Base-by-base conservation (phyloP, 2,888 invertebrate genomes). In the Taphrorychus bicolor region DNA sequence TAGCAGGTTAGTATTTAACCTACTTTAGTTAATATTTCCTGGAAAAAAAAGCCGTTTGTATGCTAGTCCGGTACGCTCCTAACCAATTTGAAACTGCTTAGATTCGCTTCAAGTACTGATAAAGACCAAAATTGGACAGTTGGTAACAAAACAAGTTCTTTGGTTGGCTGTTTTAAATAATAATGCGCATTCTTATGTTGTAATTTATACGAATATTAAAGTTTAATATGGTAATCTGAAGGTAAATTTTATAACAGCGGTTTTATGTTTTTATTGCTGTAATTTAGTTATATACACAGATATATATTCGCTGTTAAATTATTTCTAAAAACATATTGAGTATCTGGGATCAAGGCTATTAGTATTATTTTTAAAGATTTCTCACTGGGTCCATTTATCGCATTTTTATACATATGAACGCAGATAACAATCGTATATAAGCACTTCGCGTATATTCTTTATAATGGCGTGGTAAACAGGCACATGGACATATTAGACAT, bases 81-180 rank as follows among this genome's bases (percentile, higher is more conserved):
- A 80, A 79, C 73, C 76, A 78, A 78, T 75, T 78, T 78, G 77
- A 75, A 79, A 77, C 74, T 75, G 76, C 70, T 76, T 76, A 76
- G 73, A 72, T 68, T 69, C 72, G 48, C 66, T 72, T 52, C 66
- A 68, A 70, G 71, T 70, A 65, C 74, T 75, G 74, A 75, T 32
- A 71, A 54, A 54, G 16, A n/a, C 32, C 16, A 54, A 17, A 11
- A 32, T 54, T 2, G 11, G 11, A 32, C 32, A 32, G 9, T 32
- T 32, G 11, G 32, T 32, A 32, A 2, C 32, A 32, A 3, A 22
- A 17, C 45, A 2, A 14, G 45, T 4, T 18, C n/a, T 45, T 45
- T 45, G 5, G 32, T 32, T 32, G 9, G 7, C 32, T 32, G 9
- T 32, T 32, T 32, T 32, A 32, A 32, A 32, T 32, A 3, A 48